Percentiles rank a stretch among this genome's conserved stretches.
Evolutionary conservation across 2,797 vertebrate species (phyloP).

Genomic region (Brotula barbata): DNA sequence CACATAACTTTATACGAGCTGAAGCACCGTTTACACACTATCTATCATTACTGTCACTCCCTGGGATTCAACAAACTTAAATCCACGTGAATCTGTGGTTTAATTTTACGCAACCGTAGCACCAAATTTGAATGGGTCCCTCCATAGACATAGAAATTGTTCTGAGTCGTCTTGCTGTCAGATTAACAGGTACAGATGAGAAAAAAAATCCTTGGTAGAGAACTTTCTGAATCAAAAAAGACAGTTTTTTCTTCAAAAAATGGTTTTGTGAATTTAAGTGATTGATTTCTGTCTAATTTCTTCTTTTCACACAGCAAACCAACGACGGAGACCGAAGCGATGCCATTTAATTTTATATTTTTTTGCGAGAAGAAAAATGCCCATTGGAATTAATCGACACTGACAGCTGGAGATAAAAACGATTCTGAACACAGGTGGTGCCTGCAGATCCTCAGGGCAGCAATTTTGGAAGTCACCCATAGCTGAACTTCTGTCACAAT

Average conservation of each 20-base stretch:
- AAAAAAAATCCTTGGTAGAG: too few species aligned
- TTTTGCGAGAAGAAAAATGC: too few species aligned
- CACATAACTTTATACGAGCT: neutral
- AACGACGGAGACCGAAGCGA: neutral
- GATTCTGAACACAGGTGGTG: neutral
- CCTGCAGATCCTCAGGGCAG: neutral
- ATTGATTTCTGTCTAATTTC: neutral
- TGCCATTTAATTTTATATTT: neutral
- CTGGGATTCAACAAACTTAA: too few species aligned
- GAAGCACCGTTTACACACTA: neutral
- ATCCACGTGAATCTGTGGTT: constrained; percentile 37
- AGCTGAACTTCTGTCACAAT: constrained; percentile 4
- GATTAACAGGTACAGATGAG: too few species aligned
- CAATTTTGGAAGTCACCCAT: neutral
- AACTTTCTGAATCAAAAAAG: neutral
- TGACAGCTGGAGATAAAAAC: neutral
- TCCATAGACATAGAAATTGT: too few species aligned
- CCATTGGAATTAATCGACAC: neutral
- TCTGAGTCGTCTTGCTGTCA: too few species aligned
- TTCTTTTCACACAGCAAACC: neutral
- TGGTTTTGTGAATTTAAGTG: too few species aligned
- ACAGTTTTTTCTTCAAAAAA: neutral
- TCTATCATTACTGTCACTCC: too few species aligned
- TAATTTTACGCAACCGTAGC: too few species aligned
- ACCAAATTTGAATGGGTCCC: too few species aligned